Base-by-base conservation (phyloP, 2,888 invertebrate genomes). In the Sipha maydis region DNA sequence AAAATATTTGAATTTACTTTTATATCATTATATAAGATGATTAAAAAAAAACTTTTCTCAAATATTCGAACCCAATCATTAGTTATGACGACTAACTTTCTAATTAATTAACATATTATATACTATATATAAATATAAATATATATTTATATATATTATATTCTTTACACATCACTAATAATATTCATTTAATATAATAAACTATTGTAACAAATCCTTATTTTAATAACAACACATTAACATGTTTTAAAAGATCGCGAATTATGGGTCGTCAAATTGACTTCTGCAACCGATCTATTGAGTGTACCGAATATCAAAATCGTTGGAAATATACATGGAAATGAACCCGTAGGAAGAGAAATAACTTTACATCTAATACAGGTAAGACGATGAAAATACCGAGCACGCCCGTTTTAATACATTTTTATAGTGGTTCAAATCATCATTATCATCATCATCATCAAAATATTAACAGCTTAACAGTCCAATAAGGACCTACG, bases 291-390 rank as follows among this genome's bases (percentile, higher is more conserved):
- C 7, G 90, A 90, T 91, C 48, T 91, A 90, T 82, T 92, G 7
- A 92, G 92, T 2, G 91, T 94, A 89, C 95, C 95, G 3, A 95
- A 95, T 91, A 94, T 96, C 89, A 95, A 95, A 92, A 93, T 95
- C 90, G 93, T 96, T 73, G 95, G 93, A 54, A 95, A 95, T 91
- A 95, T 96, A 93, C 96, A 96, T 91, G 96, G 96, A 61, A 94
- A 95, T 91, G 95, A 94, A 91, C 93, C 93, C 0, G 94, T 95
- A 9, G 95, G 95, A 11, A 92, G 95, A 83, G 95, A 95, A 92
- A 91, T 95, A 89, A 92, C 96, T 78, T 92, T 95, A 5, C 93
- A 94, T 90, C 93, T 95, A 90, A 90, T 92, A 71, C 91, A 92
- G 91, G 93, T 93, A 91, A 90, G 90, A 48, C 48, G 48, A 14